Conservation (phyloP, 2,888 invertebrate genomes). For the Homarus gammarus region DNA sequence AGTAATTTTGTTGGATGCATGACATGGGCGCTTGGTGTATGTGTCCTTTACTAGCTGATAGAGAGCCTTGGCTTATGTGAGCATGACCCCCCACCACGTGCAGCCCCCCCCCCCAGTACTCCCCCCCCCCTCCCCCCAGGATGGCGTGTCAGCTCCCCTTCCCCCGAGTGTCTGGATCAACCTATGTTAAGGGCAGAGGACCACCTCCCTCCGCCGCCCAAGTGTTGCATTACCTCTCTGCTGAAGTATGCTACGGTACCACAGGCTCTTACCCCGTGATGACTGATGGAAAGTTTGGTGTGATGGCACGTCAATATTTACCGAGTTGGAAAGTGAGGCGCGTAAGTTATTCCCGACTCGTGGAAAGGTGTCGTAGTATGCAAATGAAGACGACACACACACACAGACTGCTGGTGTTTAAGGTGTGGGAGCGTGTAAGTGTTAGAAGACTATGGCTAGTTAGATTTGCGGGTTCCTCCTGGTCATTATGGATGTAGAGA, state of each 20-base stretch:
- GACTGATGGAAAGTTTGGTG: too few species aligned
- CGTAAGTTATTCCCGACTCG: neutral
- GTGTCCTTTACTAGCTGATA: conserved; percentile 9
- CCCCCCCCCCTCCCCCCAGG: neutral
- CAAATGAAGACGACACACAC: neutral
- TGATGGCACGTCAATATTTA: neutral
- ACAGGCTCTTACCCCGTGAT: too few species aligned
- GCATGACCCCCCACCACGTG: conserved; percentile 4
- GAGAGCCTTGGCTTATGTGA: neutral
- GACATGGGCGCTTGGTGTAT: conserved; percentile 10
- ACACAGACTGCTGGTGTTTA: too few species aligned
- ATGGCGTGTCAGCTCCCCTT: neutral
- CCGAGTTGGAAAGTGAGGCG: neutral
- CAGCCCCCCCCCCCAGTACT: neutral
- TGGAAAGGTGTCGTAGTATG: neutral
- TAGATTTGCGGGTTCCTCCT: neutral
- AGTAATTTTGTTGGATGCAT: conserved; percentile 20
- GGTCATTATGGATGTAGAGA: neutral
- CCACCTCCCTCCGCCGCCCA: neutral
- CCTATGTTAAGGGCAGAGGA: neutral
- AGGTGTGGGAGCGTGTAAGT: neutral
- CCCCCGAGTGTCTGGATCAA: neutral
- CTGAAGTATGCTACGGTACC: too few species aligned
- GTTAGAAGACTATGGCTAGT: neutral
- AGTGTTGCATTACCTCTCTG: neutral